phyloP scores from a whole-genome alignment of 2,113 vertebrate genomes.

The Pantherophis guttatus region DNA sequence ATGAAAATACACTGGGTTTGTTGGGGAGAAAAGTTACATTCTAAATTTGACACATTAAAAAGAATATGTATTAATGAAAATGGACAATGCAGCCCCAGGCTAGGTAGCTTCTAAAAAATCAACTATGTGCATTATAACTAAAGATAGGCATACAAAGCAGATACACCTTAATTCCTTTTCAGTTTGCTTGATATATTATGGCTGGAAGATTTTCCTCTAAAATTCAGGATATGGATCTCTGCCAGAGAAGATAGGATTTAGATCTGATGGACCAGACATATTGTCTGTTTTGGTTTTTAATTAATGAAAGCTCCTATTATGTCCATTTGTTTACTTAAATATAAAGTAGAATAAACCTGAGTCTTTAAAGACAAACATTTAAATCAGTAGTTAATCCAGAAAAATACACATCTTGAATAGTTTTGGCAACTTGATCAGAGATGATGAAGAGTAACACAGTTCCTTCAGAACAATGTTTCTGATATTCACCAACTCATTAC shows the following conservation, averaged over 20 bases:
- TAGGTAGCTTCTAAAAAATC: background rate
- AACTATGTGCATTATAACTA: background rate
- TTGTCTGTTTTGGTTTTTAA: conserved; percentile 41
- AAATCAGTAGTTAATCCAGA: conserved; percentile 57
- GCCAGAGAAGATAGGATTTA: conserved; percentile 49
- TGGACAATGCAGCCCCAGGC: background rate
- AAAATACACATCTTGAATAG: conserved; percentile 51
- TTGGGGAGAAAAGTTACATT: background rate
- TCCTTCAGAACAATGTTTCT: conserved; percentile 6
- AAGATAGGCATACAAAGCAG: background rate
- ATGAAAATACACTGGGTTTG: background rate
- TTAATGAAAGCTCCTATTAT: conserved; percentile 24
- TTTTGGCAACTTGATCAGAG: conserved; percentile 44
- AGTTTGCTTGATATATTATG: background rate
- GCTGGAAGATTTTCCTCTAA: background rate
- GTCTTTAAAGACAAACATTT: conserved; percentile 65
- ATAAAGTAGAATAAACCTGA: conserved; percentile 63
- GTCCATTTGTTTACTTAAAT: conserved; percentile 64
- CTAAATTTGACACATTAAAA: background rate
- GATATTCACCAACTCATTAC: background rate
- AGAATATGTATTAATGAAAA: background rate
- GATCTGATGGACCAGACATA: conserved; percentile 44
- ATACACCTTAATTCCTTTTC: background rate
- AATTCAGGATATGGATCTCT: conserved; percentile 48
- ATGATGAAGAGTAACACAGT: background rate